These are phyloP conservation scores for Calosoma granatense DNA, from an alignment of 1,140 invertebrate species.

Conservation along the genomic window DNA sequence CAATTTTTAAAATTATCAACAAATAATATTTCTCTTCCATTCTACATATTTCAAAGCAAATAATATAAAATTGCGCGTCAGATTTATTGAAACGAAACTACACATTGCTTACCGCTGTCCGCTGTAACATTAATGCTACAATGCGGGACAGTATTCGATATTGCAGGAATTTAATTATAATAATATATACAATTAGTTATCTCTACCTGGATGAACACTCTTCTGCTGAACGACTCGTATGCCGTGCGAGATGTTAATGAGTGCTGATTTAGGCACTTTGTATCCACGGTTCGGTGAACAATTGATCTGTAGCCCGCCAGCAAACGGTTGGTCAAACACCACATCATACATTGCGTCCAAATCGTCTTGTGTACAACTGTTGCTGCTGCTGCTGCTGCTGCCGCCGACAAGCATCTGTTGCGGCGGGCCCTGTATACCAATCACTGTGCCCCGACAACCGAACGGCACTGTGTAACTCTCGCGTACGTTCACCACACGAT, in stretches of 20 bases:
- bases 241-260: slow-evolving; percentile 52
- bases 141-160: too few species aligned
- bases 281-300: slow-evolving; percentile 42
- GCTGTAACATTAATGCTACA: not conserved
- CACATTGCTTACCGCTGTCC: not conserved
- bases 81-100: not conserved
- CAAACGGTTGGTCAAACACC: slow-evolving; percentile 67
- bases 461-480: slow-evolving; percentile 66
- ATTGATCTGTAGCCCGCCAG: slow-evolving; percentile 49
- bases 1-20: too few species aligned
- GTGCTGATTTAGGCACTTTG: slow-evolving; percentile 39
- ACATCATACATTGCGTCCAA: slow-evolving; percentile 54
- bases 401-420: slow-evolving; percentile 34
- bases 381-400: not conserved
- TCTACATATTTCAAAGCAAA: too few species aligned
- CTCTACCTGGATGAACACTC: slow-evolving; percentile 24
- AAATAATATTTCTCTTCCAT: too few species aligned
- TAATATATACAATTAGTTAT: not conserved
- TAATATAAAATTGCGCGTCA: too few species aligned
- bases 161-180: not conserved
- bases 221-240: slow-evolving; percentile 36
- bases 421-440: slow-evolving; percentile 51
- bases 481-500: slow-evolving; percentile 71
- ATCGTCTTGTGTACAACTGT: slow-evolving; percentile 33
- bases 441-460: slow-evolving; percentile 71